phyloP scores from a whole-genome alignment of 2,113 vertebrate genomes.

The Sterna hirundo region DNA sequence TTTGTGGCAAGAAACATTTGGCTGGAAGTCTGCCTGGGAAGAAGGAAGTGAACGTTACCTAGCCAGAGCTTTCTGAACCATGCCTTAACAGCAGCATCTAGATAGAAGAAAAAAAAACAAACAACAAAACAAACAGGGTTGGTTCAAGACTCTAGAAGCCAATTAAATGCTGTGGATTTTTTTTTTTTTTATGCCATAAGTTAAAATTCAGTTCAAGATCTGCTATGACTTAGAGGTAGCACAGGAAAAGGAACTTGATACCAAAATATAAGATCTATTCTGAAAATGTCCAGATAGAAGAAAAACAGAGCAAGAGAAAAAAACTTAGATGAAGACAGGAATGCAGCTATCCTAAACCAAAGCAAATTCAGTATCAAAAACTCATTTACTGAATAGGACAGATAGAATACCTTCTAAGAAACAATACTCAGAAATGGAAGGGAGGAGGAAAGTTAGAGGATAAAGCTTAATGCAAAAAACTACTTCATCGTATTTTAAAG shows the following conservation, averaged over 20 bases:
- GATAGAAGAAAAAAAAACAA: neutral
- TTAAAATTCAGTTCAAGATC: neutral
- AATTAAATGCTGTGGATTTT: neutral
- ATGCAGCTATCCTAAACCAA: neutral
- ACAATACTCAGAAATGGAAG: neutral
- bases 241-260: neutral
- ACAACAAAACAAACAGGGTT: neutral
- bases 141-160: neutral
- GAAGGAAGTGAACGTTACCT: neutral
- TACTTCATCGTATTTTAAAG: neutral
- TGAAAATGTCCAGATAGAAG: neutral
- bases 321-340: slow-evolving; percentile 3
- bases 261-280: neutral
- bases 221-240: neutral
- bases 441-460: neutral
- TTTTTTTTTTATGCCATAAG: neutral
- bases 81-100: neutral
- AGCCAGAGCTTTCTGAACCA: neutral
- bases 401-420: neutral
- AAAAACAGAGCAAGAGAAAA: neutral
- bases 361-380: neutral
- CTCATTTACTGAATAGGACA: neutral
- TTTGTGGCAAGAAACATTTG: neutral
- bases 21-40: neutral
- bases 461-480: neutral